A percentile compares a stretch with the other conserved stretches of the same genome.
phyloP scores from a whole-genome alignment of 2,113 vertebrate species.

The Etia nguti region DNA sequence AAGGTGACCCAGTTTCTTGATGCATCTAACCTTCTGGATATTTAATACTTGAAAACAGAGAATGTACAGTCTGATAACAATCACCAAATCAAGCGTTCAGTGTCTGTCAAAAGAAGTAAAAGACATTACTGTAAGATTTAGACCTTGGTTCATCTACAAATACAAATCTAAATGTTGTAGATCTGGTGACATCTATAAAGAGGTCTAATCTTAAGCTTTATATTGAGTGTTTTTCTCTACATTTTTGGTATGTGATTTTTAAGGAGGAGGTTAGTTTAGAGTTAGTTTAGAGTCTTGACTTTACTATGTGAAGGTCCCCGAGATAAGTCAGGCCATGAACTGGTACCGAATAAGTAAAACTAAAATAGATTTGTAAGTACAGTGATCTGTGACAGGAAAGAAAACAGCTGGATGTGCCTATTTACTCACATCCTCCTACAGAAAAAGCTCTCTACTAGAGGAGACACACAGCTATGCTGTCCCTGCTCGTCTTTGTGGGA shows the following conservation, averaged over 20 bases:
- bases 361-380: background rate
- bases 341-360: background rate
- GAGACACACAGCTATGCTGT: background rate
- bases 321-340: background rate
- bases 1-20: conserved; percentile 28
- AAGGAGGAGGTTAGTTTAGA: background rate
- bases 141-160: background rate
- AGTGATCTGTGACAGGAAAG: background rate
- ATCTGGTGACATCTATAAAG: background rate
- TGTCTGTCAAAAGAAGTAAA: conserved; percentile 3
- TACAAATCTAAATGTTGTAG: background rate
- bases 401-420: background rate
- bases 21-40: conserved; percentile 21
- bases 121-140: background rate
- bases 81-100: background rate
- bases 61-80: background rate
- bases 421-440: background rate
- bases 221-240: rapidly evolving
- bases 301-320: background rate
- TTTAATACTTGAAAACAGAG: conserved; percentile 26
- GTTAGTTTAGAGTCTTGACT: background rate
- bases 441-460: background rate
- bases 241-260: background rate
- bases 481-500: background rate
- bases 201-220: background rate